These are phyloP conservation scores for Argyrosomus regius DNA, from an alignment of 2,797 vertebrate genomes.

Conservation along the genomic window DNA sequence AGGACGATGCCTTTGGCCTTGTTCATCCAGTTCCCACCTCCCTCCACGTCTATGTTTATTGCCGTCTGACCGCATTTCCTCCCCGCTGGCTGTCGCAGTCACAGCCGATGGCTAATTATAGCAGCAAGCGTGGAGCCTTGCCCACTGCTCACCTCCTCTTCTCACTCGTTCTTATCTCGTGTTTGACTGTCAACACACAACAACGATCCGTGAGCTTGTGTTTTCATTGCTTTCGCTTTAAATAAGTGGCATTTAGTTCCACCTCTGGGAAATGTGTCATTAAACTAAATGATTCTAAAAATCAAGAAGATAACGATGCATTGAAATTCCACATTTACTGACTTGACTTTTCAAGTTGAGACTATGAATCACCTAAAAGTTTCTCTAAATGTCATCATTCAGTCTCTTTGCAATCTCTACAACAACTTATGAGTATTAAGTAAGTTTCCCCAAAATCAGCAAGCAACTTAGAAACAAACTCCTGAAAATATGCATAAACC, in stretches of 20 bases:
- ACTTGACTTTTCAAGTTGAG: not conserved
- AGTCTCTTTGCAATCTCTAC: constrained; percentile 7
- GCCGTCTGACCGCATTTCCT: constrained; percentile 50
- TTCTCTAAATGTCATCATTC: constrained; percentile 46
- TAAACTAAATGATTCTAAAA: not conserved
- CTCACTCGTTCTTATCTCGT: constrained; percentile 10
- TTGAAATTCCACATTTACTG: not conserved
- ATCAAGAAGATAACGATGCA: not conserved
- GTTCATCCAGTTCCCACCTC: constrained; percentile 30
- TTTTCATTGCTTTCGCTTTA: not conserved
- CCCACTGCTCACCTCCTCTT: constrained; percentile 2
- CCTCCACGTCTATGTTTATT: constrained; percentile 28
- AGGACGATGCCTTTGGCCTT: constrained; percentile 28
- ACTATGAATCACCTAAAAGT: not conserved
- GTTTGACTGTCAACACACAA: not conserved
- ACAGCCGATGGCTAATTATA: constrained; percentile 56
- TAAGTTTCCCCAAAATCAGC: not conserved
- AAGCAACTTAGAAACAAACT: constrained; percentile 24
- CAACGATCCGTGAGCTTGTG: not conserved
- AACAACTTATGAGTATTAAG: not conserved
- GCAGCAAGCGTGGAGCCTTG: constrained; percentile 9
- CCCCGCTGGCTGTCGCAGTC: constrained; percentile 8
- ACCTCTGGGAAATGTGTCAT: not conserved
- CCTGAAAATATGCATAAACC: constrained; percentile 10
- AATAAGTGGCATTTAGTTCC: not conserved